Base-by-base conservation (phyloP, 2,113 vertebrate genomes). In the Pheucticus melanocephalus region DNA sequence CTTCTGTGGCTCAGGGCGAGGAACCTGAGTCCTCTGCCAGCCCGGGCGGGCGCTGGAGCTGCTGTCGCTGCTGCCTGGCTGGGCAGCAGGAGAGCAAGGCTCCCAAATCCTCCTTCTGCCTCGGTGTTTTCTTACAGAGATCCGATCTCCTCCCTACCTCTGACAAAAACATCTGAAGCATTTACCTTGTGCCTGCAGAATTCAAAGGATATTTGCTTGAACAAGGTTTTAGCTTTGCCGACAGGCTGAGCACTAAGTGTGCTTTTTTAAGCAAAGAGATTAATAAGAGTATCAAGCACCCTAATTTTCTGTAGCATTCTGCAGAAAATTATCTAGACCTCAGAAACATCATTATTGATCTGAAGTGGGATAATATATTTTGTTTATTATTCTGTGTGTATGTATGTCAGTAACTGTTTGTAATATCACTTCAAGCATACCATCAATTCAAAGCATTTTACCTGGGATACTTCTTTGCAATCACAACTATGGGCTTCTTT, bases 1-100 rank as follows among this genome's bases (percentile, higher is more conserved):
- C 53, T 39, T 24, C 85, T 66, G 20, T 87, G 72, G 95, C 96
- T 96, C 85, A 73, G 89, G 93, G 94, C 85, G 4, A 95, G 92
- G 72, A 97, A 87, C 94, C 93, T 65, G 96, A 97, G 92, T 68
- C 92, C 85, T 2, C 18, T 3, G 44, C 77, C 80, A 57, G 77
- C 90, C 76, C 2, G 5, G 86, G 63, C 17, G 1, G 50, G 37
- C 33, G 47, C 76, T 91, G 93, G 19, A 8, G 2, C 84, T 80
- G 92, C 83, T 60, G 59, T 28, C 17, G 24, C 57, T 7, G 57
- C 81, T 88, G 89, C 72, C 90, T 31, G 10, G 5, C 65, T 42
- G 88, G 86, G 78, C 87, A 90, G 70, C 63, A 15, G 82, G n/a
- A 4, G 18, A 66, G 35, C 30, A 3, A 35, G 18, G 45, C 48